These are phyloP conservation scores for Andrena hattorfiana DNA, from an alignment of 2,888 invertebrate species.

Conservation along the genomic window DNA sequence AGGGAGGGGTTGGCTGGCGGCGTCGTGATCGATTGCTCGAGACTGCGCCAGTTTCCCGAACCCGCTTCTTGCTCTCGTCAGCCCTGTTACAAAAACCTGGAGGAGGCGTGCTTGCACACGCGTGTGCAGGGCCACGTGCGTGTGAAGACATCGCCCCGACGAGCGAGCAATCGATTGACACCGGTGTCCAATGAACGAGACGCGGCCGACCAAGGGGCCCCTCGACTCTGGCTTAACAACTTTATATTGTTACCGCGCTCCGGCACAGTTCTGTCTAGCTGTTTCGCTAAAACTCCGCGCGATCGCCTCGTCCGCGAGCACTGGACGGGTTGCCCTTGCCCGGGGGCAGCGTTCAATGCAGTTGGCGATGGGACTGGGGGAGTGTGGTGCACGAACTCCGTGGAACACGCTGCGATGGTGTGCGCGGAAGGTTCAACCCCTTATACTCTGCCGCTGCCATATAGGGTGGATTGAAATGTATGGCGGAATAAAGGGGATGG, in stretches of 20 bases:
- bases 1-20: constrained; percentile 35
- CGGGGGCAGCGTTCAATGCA: not conserved
- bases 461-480: not conserved
- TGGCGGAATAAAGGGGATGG: not conserved
- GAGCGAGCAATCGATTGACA: constrained; percentile 50
- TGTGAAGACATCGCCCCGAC: constrained; percentile 45
- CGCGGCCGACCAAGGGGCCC: constrained; percentile 12
- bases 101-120: constrained; percentile 53
- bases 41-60: constrained; percentile 55
- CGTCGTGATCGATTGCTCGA: constrained; percentile 68
- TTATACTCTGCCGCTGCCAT: not conserved
- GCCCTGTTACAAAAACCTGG: constrained; percentile 51
- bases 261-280: constrained; percentile 27
- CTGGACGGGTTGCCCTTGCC: not conserved
- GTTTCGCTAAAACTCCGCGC: not conserved
- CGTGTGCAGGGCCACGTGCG: constrained; percentile 40
- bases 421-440: not conserved
- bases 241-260: constrained; percentile 57
- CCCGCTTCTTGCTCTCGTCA: constrained; percentile 55
- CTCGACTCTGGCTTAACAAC: constrained; percentile 52
- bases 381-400: not conserved
- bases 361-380: not conserved
- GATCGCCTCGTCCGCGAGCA: constrained; percentile 2
- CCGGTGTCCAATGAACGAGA: constrained; percentile 40
- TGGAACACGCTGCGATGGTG: not conserved